Conservation (phyloP, 1,140 invertebrate species). For the Leptinotarsa lineolata region DNA sequence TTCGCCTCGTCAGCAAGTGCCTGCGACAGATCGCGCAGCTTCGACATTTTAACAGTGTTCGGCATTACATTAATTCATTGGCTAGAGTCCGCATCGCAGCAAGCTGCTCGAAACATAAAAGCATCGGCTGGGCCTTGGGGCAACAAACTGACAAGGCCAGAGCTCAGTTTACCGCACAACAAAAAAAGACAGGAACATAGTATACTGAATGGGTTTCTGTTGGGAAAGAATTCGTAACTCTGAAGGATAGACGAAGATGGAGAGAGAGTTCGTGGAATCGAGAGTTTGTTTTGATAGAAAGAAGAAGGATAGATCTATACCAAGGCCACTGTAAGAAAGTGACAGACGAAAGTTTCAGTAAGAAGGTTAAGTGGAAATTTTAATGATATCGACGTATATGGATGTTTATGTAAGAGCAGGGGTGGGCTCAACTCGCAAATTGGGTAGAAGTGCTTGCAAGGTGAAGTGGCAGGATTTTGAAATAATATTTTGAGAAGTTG, state of each 20-base stretch:
- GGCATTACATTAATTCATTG: conserved; percentile 35
- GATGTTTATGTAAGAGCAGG: conserved; percentile 15
- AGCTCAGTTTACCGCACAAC: background rate
- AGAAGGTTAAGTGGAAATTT: conserved; percentile 22
- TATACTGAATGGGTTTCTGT: background rate
- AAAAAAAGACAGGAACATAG: background rate
- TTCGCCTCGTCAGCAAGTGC: background rate
- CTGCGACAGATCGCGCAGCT: background rate
- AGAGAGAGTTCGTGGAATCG: conserved; percentile 15
- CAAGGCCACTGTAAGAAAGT: background rate
- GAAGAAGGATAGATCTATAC: conserved; percentile 8
- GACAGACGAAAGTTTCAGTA: background rate
- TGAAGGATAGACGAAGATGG: background rate
- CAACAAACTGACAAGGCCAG: conserved; percentile 27
- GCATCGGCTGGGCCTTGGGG: conserved; percentile 30
- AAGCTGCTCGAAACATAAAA: conserved; percentile 33
- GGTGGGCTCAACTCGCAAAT: background rate
- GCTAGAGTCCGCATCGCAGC: conserved; percentile 29
- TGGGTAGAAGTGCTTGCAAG: background rate
- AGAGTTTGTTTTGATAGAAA: conserved; percentile 12
- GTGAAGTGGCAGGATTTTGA: too few relatives aligned
- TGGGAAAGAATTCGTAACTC: background rate
- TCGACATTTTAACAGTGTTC: conserved; percentile 30
- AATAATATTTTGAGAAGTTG: too few relatives aligned
- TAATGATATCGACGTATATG: conserved; percentile 24